Conservation (phyloP, 2,888 invertebrate species). For the Tachina lurida region DNA sequence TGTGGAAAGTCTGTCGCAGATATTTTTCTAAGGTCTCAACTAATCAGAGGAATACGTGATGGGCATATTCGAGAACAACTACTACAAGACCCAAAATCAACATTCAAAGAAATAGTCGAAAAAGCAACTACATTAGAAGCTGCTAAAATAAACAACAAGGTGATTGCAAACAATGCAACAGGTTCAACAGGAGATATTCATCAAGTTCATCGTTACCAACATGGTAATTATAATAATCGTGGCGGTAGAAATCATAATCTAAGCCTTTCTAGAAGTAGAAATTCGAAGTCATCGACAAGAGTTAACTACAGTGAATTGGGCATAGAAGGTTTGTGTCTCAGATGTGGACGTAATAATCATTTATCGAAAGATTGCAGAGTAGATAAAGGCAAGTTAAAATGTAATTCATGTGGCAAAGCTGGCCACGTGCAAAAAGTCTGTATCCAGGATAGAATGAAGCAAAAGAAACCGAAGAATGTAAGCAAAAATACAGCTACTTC, state of each 20-base stretch:
- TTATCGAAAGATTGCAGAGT: conserved; percentile 37
- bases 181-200: background rate
- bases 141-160: conserved; percentile 55
- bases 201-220: conserved; percentile 1
- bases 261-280: background rate
- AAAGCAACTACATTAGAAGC: conserved; percentile 56
- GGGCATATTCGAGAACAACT: conserved; percentile 55
- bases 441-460: conserved; percentile 25
- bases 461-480: conserved; percentile 1
- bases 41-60: conserved; percentile 60
- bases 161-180: conserved; percentile 29
- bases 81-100: conserved; percentile 43
- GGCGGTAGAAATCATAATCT: background rate
- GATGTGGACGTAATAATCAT: conserved; percentile 50
- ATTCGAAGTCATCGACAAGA: conserved; percentile 25
- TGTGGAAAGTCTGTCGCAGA: conserved; percentile 54
- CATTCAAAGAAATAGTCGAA: conserved; percentile 44
- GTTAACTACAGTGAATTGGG: conserved; percentile 46
- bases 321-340: background rate
- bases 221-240: background rate
- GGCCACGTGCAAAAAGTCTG: conserved; percentile 44
- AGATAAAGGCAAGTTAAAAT: conserved; percentile 47
- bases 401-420: conserved; percentile 22
- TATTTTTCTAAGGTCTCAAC: conserved; percentile 57
- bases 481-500: background rate